phyloP scores from a whole-genome alignment of 53 echinoderm and acorn worm species.

The Echinarachnius parma region DNA sequence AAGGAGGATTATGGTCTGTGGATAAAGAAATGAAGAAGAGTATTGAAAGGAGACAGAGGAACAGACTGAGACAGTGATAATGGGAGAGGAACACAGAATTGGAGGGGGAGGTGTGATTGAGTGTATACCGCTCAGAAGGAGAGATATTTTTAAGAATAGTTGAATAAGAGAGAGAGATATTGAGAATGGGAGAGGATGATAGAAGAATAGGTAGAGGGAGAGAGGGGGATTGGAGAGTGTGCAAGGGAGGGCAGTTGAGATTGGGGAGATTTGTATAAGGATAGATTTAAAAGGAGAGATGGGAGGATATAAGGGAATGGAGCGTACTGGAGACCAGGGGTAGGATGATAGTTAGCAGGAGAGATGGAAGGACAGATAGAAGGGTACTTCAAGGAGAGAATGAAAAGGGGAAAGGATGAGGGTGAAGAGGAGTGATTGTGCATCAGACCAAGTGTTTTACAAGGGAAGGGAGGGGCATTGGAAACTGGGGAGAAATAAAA shows the following conservation, averaged over 20 bases:
- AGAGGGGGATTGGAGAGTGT: neutral
- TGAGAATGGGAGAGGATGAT: too few species aligned
- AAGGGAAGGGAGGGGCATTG: neutral
- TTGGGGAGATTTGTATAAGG: neutral
- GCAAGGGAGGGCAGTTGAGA: neutral
- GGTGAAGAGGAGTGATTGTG: neutral
- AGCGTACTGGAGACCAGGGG: too few species aligned
- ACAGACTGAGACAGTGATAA: too few species aligned
- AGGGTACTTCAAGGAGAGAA: too few species aligned
- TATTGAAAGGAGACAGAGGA: neutral
- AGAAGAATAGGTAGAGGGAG: neutral
- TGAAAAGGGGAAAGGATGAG: neutral
- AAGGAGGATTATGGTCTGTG: neutral
- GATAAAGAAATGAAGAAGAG: neutral
- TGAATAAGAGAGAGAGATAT: too few species aligned
- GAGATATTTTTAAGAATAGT: too few species aligned
- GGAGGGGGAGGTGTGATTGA: neutral
- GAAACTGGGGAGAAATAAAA: neutral
- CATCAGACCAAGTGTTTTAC: neutral
- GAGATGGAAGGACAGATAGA: neutral
- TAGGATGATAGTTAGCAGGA: neutral
- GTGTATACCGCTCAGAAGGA: neutral
- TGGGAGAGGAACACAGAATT: neutral
- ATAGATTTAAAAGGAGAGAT: neutral
- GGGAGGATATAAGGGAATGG: neutral